These are phyloP conservation scores for Laticauda colubrina DNA, from an alignment of 2,113 vertebrate genomes.

Conservation along the genomic window DNA sequence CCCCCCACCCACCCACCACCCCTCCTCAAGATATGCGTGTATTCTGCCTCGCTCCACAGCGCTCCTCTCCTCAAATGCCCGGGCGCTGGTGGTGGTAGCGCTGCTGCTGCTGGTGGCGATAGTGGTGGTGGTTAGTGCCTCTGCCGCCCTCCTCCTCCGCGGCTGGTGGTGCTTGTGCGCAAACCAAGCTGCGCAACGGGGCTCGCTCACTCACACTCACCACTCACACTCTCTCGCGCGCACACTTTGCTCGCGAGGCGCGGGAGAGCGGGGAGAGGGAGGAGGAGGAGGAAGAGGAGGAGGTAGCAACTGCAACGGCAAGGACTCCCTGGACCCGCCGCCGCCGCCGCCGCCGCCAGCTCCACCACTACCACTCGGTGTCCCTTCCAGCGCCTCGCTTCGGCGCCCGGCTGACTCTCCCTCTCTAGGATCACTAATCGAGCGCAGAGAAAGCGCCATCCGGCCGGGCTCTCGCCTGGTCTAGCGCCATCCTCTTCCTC, in stretches of 20 bases:
- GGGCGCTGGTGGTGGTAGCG: constrained; percentile 48
- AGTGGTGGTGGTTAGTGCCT: constrained; percentile 39
- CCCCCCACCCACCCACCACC: neutral
- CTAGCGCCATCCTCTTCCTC: constrained; percentile 35
- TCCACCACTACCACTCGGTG: constrained; percentile 13
- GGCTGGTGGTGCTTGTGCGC: constrained; percentile 61
- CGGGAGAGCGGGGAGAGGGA: neutral
- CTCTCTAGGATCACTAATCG: constrained; percentile 58
- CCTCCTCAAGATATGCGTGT: constrained; percentile 16
- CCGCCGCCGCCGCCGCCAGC: neutral
- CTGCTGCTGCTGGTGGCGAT: constrained; percentile 48
- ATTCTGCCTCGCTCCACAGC: constrained; percentile 44
- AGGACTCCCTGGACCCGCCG: constrained; percentile 32
- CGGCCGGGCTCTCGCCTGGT: constrained; percentile 30
- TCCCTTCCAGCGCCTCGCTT: constrained; percentile 33
- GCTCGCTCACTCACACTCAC: constrained; percentile 53
- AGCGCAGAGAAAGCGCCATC: constrained; percentile 50
- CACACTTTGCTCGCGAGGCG: constrained; percentile 49
- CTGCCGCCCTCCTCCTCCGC: constrained; percentile 8
- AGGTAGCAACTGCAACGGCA: constrained; percentile 19
- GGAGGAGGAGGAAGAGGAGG: neutral
- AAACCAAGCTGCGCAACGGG: constrained; percentile 73
- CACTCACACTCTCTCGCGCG: constrained; percentile 52
- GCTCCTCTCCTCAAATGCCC: constrained; percentile 55
- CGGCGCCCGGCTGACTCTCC: constrained; percentile 39